Conservation (phyloP, 2,797 vertebrate species). For the Lithobates pipiens region DNA sequence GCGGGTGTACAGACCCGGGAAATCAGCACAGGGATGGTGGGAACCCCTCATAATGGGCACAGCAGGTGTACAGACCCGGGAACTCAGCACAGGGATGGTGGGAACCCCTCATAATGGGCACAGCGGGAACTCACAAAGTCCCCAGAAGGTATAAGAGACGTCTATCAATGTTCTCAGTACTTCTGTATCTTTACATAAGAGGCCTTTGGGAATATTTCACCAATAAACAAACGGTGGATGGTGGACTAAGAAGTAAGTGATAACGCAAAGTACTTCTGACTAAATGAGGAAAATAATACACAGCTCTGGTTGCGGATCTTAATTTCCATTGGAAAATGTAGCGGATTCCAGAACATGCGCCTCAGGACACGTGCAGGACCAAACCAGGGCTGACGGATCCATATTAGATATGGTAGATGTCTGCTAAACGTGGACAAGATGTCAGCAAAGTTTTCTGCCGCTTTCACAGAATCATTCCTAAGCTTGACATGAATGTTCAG, state of each 20-base stretch:
- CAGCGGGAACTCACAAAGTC: no score
- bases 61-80: no score
- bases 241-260: not conserved
- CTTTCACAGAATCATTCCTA: not conserved
- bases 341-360: constrained; percentile 28
- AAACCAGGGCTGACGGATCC: constrained; percentile 32
- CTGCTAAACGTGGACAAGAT: constrained; percentile 46
- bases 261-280: not conserved
- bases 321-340: constrained; percentile 18
- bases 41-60: no score
- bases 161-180: no score
- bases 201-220: not conserved
- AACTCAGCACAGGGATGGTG: no score
- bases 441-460: not conserved
- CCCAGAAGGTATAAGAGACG: no score
- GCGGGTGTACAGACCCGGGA: no score
- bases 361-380: constrained; percentile 29
- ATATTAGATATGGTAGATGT: constrained; percentile 42
- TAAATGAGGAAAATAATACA: constrained; percentile 25
- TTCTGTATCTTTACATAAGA: no score
- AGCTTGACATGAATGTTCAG: not conserved
- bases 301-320: constrained; percentile 3
- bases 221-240: no score
- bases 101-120: no score
- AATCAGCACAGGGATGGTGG: no score